These are phyloP conservation scores for Drosophila albomicans DNA, from an alignment of 1,140 invertebrate species.

Conservation along the genomic window DNA sequence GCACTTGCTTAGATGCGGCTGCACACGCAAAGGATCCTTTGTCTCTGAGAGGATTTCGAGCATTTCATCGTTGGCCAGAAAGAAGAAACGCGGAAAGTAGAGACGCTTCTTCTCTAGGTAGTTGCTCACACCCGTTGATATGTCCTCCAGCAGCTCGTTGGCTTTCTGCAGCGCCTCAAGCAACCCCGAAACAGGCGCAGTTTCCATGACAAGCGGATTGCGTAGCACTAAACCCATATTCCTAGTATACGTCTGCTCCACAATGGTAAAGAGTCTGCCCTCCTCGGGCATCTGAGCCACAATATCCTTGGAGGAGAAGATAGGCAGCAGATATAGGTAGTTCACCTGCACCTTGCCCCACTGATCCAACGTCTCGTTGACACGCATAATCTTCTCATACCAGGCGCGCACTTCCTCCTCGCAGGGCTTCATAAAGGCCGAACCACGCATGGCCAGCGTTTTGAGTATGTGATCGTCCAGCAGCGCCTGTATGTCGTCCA, in stretches of 20 bases:
- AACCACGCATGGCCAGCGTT: conserved; percentile 95
- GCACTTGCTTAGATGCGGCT: conserved; percentile 96
- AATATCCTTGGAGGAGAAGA: conserved; percentile 97
- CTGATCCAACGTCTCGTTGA: conserved; percentile 93
- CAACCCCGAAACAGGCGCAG: conserved; percentile 89
- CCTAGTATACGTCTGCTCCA: conserved; percentile 91
- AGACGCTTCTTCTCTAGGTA: conserved; percentile 97
- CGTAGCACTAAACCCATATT: conserved; percentile 91
- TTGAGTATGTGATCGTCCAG: conserved; percentile 96
- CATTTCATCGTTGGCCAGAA: conserved; percentile 98
- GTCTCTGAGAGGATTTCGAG: conserved; percentile 97
- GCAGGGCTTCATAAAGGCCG: conserved; percentile 96
- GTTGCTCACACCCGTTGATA: conserved; percentile 94
- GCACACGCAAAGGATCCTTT: conserved; percentile 94
- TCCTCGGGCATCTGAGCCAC: conserved; percentile 97
- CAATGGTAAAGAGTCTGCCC: conserved; percentile 90
- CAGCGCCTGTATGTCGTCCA: conserved; percentile 94
- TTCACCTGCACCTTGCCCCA: conserved; percentile 95
- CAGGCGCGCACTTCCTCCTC: conserved; percentile 92
- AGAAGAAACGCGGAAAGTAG: conserved; percentile 97
- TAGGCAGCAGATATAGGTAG: conserved; percentile 96
- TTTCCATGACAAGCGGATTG: conserved; percentile 91
- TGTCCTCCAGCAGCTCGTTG: conserved; percentile 91
- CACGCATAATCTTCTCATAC: conserved; percentile 92
- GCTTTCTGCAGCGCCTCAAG: conserved; percentile 91